Percentiles rank a stretch among this genome's conserved stretches.
Conservation (phyloP, 2,797 vertebrate genomes). For the Smutsia temminckii region DNA sequence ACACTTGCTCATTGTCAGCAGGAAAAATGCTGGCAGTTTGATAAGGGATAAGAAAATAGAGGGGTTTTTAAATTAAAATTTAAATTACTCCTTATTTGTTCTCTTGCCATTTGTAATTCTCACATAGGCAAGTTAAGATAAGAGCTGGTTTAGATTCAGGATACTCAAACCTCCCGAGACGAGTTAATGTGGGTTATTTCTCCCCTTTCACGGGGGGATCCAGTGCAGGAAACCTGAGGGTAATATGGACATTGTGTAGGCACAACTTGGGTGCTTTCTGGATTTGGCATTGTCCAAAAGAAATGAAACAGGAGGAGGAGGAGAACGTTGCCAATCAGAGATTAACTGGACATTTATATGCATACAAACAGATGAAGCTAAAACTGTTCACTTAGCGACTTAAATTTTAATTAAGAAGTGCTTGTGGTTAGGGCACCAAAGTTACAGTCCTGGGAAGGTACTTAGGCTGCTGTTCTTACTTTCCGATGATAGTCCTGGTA, state of each 20-base stretch:
- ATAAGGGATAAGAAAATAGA: slow-evolving; percentile 89
- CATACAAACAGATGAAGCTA: neutral
- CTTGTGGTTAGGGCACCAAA: neutral
- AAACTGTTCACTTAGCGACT: slow-evolving; percentile 56
- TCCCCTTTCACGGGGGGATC: slow-evolving; percentile 27
- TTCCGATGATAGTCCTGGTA: neutral
- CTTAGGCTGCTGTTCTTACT: neutral
- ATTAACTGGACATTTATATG: slow-evolving; percentile 48
- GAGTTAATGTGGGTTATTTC: slow-evolving; percentile 63
- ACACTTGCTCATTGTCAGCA: slow-evolving; percentile 87
- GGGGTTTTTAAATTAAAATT: slow-evolving; percentile 89
- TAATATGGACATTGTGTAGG: slow-evolving; percentile 48
- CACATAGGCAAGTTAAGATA: slow-evolving; percentile 86
- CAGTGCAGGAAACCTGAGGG: slow-evolving; percentile 57
- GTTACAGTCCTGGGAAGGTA: neutral
- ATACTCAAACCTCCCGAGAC: slow-evolving; percentile 80
- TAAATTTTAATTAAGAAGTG: slow-evolving; percentile 71
- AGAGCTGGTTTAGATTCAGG: slow-evolving; percentile 83
- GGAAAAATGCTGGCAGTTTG: slow-evolving; percentile 87
- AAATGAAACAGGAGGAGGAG: slow-evolving; percentile 29
- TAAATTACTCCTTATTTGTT: slow-evolving; percentile 89
- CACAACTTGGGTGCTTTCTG: slow-evolving; percentile 76
- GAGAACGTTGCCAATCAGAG: slow-evolving; percentile 61
- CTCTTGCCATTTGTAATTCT: slow-evolving; percentile 86
- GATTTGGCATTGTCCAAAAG: slow-evolving; percentile 68